These are phyloP conservation scores for Hypsopygia costalis DNA, from an alignment of 2,888 invertebrate genomes.

Conservation along the genomic window DNA sequence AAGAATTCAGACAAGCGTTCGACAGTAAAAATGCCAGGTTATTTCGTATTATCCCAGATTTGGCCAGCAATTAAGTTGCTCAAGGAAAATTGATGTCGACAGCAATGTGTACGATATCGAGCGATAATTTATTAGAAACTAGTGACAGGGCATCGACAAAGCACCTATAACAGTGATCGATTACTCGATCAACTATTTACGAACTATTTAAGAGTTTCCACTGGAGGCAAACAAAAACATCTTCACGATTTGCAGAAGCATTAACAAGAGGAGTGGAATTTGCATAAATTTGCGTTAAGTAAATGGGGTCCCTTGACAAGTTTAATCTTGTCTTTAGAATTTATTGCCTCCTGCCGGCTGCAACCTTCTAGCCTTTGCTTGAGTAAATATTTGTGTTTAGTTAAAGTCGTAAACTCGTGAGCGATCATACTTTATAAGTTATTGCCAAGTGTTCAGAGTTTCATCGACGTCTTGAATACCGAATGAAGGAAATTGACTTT, in stretches of 20 bases:
- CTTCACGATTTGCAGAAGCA: conserved; percentile 45
- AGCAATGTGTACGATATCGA: not conserved
- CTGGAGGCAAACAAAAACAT: conserved; percentile 59
- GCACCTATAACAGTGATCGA: conserved; percentile 26
- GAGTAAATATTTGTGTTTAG: conserved; percentile 66
- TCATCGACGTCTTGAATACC: not conserved
- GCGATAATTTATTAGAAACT: not conserved
- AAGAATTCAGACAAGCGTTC: conserved; percentile 1
- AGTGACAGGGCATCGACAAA: conserved; percentile 16
- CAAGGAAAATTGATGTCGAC: not conserved
- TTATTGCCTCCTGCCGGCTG: conserved; percentile 65
- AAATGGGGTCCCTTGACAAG: conserved; percentile 78
- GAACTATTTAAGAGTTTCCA: conserved; percentile 27
- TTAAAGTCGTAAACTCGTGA: conserved; percentile 27
- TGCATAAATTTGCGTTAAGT: conserved; percentile 80
- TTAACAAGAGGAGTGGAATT: conserved; percentile 66
- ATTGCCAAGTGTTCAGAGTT: not conserved
- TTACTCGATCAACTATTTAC: conserved; percentile 21
- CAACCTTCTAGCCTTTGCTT: conserved; percentile 58
- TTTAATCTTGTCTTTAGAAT: conserved; percentile 77
- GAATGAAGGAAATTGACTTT: not conserved
- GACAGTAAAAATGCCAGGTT: conserved; percentile 3
- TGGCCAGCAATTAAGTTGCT: not conserved
- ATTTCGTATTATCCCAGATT: not conserved
- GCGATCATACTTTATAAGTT: conserved; percentile 12